Evolutionary conservation across 2,113 vertebrate genomes (phyloP), one percentile per base, ranked within the genome.

Genomic region (Enhydra lutris): DNA sequence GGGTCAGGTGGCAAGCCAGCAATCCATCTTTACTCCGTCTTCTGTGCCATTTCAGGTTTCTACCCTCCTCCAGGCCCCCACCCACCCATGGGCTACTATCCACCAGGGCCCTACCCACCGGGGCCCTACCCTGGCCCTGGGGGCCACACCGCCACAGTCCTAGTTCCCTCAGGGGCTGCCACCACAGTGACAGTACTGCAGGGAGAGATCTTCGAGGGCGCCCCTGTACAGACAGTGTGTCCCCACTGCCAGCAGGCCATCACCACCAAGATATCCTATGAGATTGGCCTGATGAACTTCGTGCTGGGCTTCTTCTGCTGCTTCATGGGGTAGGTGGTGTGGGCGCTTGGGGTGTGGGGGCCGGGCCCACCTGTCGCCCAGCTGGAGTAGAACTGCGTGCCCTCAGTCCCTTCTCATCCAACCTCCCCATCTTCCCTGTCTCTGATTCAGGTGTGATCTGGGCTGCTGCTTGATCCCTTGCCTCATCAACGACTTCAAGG

Each of bases 401-500:
- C 29, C 71, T 61, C 4, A 2, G 34, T 10, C 15, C 10, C 83
- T n/a, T 42, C n/a, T 59, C 45, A 18, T 79, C 69, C 73, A 45
- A 47, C 65, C 73, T 94, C 31, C 65, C 61, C 13, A 0, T 79
- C 47, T 84, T 86, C 42, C 50, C 47, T 36, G 5, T 95, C 85
- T 97, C 74, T 74, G 96, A 96, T 96, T 14, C 98, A 99, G 99
- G 98, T 99, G 99, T 93, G 99, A 99, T 86, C 98, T 99, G 7
- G 99, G 99, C 98, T 99, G 99, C 98, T 99, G 99, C 98, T 98
- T 99, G 98, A 99, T 99, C 98, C 99, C 99, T 65, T 99, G 99
- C 97, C 98, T 99, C 98, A 99, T 99, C 0, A 99, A 99, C 21
- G 99, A 99, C 98, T 99, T 99, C 98, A 99, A 99, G 99, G 99